A percentile compares a stretch with the other conserved stretches of the same genome.
Evolutionary conservation across 2,113 vertebrate species (phyloP).

Genomic region (Himantopus leucocephalus): DNA sequence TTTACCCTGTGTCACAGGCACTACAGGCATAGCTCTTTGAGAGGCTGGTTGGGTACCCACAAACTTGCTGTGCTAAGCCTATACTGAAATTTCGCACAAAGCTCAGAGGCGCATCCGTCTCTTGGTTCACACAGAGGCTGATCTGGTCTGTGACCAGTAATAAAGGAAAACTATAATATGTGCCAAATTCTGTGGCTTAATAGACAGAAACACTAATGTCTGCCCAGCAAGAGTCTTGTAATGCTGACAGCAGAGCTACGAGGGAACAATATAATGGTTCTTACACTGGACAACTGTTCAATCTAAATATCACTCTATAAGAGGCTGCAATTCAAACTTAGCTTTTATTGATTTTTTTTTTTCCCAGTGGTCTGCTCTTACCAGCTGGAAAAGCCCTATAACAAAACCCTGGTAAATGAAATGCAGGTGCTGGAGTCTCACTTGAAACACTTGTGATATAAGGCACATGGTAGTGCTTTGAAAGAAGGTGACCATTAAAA

Average conservation of each 20-base stretch:
- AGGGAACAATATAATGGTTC: background rate
- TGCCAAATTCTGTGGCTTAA: background rate
- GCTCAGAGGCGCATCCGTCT: fast-evolving
- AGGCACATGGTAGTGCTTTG: background rate
- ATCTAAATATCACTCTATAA: background rate
- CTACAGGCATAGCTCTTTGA: background rate
- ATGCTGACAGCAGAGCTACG: background rate
- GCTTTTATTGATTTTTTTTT: background rate
- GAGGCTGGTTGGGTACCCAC: background rate
- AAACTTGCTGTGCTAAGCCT: background rate
- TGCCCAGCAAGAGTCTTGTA: background rate
- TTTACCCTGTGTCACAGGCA: background rate
- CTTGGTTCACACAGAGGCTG: background rate
- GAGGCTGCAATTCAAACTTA: background rate
- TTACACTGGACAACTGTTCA: background rate
- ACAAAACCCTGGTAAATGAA: background rate
- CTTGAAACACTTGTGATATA: background rate
- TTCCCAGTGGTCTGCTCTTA: background rate
- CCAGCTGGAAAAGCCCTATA: background rate
- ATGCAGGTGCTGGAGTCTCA: background rate
- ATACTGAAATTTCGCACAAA: background rate
- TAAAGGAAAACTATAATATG: background rate
- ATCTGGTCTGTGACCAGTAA: background rate
- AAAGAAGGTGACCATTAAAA: background rate
- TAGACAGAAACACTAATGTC: background rate